These are phyloP conservation scores for Cotesia glomerata DNA, from an alignment of 1,140 invertebrate species.

Conservation along the genomic window DNA sequence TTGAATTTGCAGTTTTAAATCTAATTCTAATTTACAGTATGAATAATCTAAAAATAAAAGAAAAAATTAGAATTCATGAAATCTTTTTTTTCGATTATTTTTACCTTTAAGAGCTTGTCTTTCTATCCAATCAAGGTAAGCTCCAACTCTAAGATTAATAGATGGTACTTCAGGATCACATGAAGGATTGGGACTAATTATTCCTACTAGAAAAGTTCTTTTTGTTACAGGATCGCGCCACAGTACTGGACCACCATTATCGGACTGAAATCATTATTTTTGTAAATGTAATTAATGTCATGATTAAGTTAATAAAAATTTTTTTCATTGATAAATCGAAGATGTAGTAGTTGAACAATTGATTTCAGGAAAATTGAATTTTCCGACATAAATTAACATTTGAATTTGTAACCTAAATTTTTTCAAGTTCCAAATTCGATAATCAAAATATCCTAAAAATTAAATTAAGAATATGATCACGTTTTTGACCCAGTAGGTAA, in stretches of 20 bases:
- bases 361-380: too few species aligned
- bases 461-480: too few species aligned
- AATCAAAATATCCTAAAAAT: too few species aligned
- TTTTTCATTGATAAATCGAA: background rate
- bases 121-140: background rate
- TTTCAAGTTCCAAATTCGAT: too few species aligned
- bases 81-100: background rate
- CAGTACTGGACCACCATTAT: background rate
- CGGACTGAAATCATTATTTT: background rate
- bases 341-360: too few species aligned
- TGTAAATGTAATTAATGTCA: conserved; percentile 50
- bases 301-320: background rate
- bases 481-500: too few species aligned
- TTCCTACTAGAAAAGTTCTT: background rate
- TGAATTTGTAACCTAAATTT: too few species aligned
- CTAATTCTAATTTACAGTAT: too few species aligned
- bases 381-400: too few species aligned
- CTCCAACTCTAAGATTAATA: background rate
- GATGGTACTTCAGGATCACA: background rate
- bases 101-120: background rate
- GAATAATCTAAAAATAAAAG: too few species aligned
- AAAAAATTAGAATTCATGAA: too few species aligned
- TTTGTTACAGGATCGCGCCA: background rate
- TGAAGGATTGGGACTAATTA: background rate
- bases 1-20: too few species aligned